Base-by-base conservation (phyloP, 2,113 vertebrate species). In the Rhizomys pruinosus region DNA sequence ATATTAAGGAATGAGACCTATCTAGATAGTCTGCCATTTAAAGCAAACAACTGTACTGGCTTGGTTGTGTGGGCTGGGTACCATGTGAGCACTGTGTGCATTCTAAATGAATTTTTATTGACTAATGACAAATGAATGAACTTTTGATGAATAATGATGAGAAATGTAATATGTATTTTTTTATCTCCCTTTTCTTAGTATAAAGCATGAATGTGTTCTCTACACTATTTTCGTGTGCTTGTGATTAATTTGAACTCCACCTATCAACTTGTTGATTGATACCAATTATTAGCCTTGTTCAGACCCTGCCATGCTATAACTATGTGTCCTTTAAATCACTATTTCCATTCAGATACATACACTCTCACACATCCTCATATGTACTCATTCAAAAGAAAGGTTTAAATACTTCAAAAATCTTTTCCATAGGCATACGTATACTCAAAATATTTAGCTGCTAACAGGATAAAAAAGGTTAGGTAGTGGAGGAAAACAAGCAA, bases 21-120 rank as follows among this genome's bases (percentile, higher is more conserved):
- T 20, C 92, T 32, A 68, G 10, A 71, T 71, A 57, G 15, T 79
- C 39, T 79, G 10, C 12, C n/a, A 84, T n/a, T 71, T 15, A 9
- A 87, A 27, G 19, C 93, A 90, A 79, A 55, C n/a, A 90, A 89
- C 34, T 89, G 16, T 87, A n/a, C n/a, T 52, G 55, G 12, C 6
- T 23, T 74, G 5, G 42, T n/a, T 79, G 81, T 69, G 4, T 76
- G 72, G 16, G 32, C 0, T 84, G 52, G 3, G 11, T 52, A 52
- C n/a, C 47, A 11, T 52, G 47, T 52, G 47, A 7, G 47, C 11
- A 7, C n/a, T 52, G 47, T 52, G 47, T 52, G 47, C 11, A 11
- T n/a, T 11, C 47, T 52, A 52, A 52, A 52, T 52, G 11, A 52
- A 52, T 52, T 52, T 52, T 52, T 52, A 11, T 7, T 52, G 47